A percentile compares a stretch with the other conserved stretches of the same genome.
Conservation (phyloP, 2,888 invertebrate species). For the Frankliniella intonsa region DNA sequence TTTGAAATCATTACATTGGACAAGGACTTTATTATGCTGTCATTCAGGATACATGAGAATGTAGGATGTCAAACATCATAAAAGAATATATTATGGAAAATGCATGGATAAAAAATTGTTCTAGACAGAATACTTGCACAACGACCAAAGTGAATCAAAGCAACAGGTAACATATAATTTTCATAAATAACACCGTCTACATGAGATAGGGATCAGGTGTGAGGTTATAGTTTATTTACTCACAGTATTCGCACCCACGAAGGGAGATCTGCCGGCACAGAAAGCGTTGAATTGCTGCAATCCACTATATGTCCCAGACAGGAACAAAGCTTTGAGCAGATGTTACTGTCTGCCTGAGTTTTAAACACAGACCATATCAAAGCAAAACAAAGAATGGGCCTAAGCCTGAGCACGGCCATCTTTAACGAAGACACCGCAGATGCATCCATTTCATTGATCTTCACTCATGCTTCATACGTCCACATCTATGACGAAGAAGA, state of each 20-base stretch:
- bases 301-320: conserved; percentile 45
- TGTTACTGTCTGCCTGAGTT: not conserved
- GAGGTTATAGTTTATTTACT: conserved; percentile 39
- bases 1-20: not conserved
- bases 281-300: conserved; percentile 43
- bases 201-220: not conserved
- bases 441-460: not conserved
- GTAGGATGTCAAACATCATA: not conserved
- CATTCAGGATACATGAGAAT: not conserved
- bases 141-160: not conserved
- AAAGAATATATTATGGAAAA: not conserved
- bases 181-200: too few relatives aligned
- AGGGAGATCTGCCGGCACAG: conserved; percentile 45
- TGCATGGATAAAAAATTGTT: not conserved
- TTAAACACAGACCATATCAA: not conserved
- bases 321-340: not conserved
- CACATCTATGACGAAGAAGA: too few relatives aligned
- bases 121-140: not conserved
- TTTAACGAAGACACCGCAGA: not conserved
- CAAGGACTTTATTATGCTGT: not conserved
- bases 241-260: conserved; percentile 46
- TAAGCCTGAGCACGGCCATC: not conserved
- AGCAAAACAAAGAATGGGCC: conserved; percentile 18
- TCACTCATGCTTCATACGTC: too few relatives aligned
- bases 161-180: not conserved